phyloP scores from a whole-genome alignment of 2,888 invertebrate species.

The Mylabris sibirica region DNA sequence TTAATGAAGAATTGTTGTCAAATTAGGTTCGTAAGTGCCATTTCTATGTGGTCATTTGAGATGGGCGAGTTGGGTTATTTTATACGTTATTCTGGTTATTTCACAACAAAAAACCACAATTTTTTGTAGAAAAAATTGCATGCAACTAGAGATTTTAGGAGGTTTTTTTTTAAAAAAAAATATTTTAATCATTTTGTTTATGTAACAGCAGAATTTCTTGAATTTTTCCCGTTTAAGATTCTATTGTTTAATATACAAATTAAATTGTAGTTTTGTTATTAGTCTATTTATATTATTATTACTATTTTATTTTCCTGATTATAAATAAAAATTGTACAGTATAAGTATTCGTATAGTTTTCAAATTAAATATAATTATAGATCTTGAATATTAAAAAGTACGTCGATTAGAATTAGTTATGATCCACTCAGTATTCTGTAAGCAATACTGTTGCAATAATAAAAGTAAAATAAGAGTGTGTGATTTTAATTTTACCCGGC shows the following conservation, averaged over 20 bases:
- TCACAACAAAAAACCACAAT: no score
- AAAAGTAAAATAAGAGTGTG: neutral
- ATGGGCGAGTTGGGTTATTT: neutral
- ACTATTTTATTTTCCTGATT: conserved; percentile 51
- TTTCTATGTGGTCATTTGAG: neutral
- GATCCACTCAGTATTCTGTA: conserved; percentile 50
- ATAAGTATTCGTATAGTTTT: conserved; percentile 40
- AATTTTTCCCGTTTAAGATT: neutral
- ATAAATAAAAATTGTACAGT: conserved; percentile 49
- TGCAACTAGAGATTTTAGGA: conserved; percentile 21
- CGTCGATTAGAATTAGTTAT: conserved; percentile 40
- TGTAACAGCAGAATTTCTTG: neutral
- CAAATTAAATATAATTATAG: conserved; percentile 36
- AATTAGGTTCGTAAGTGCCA: conserved; percentile 14
- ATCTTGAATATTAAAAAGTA: conserved; percentile 37
- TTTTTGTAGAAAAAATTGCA: neutral
- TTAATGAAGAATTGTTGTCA: conserved; percentile 28
- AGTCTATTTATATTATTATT: conserved; percentile 48
- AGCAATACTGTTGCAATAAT: conserved; percentile 52
- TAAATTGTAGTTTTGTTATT: conserved; percentile 28
- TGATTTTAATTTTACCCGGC: neutral
- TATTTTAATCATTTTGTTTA: conserved; percentile 14
- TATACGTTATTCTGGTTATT: no score
- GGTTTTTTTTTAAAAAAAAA: conserved; percentile 29
- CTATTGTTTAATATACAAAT: neutral